These are phyloP conservation scores for Ptychadena robeensis DNA, from an alignment of 2,797 vertebrate species.

Conservation along the genomic window DNA sequence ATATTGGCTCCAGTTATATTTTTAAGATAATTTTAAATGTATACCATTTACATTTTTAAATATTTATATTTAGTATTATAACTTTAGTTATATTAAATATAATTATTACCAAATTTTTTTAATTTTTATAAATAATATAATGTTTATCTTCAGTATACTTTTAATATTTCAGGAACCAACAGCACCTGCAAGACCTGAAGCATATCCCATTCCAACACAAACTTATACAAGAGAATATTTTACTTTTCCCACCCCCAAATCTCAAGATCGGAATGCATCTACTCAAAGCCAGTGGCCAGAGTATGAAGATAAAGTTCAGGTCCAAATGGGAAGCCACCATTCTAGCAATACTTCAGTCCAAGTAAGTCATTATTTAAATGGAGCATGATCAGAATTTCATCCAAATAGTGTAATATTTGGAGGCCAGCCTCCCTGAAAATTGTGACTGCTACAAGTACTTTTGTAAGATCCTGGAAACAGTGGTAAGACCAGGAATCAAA, in stretches of 20 bases:
- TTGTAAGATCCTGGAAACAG: too few relatives aligned
- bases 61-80: neutral
- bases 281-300: constrained; percentile 84
- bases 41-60: neutral
- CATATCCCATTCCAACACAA: constrained; percentile 97
- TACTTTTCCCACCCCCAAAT: constrained; percentile 93
- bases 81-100: too few relatives aligned
- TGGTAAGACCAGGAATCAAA: too few relatives aligned
- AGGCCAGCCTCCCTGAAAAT: too few relatives aligned
- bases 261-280: constrained; percentile 85
- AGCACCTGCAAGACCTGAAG: constrained; percentile 86
- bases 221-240: constrained; percentile 96
- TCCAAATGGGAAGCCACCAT: constrained; percentile 78
- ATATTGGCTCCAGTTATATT: neutral
- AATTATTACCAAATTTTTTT: too few relatives aligned
- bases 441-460: too few relatives aligned
- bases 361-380: constrained; percentile 78
- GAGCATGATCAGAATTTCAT: too few relatives aligned
- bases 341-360: constrained; percentile 79
- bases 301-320: constrained; percentile 83
- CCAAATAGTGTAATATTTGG: too few relatives aligned
- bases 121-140: too few relatives aligned
- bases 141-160: too few relatives aligned
- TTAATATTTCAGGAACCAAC: constrained; percentile 85
- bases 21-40: neutral